Conservation (phyloP, 2,888 invertebrate species). For the Dioctria rufipes region DNA sequence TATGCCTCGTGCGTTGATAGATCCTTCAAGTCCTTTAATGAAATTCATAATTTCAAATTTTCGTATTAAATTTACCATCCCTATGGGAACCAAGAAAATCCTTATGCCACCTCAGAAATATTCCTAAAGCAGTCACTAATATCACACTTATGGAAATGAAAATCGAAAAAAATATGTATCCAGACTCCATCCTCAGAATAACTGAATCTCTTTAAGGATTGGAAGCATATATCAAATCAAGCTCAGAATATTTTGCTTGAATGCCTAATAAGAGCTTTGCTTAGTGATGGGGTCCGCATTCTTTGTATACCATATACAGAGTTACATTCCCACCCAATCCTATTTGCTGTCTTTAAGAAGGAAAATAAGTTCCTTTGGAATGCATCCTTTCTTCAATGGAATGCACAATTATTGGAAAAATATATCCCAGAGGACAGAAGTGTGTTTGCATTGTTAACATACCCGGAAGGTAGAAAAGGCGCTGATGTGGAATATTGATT, state of each 20-base stretch:
- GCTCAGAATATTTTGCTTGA: neutral
- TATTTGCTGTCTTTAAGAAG: too few species aligned
- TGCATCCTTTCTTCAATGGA: neutral
- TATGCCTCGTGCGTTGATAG: neutral
- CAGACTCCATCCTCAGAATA: neutral
- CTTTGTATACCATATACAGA: too few species aligned
- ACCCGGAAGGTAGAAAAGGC: too few species aligned
- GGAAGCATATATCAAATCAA: neutral
- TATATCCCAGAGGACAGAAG: too few species aligned
- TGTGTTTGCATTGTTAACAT: too few species aligned
- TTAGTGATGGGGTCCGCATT: neutral
- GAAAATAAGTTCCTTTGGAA: neutral
- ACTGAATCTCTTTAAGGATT: neutral
- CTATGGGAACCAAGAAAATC: neutral
- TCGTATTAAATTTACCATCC: neutral
- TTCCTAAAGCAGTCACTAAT: neutral
- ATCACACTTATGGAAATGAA: neutral
- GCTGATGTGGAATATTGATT: too few species aligned
- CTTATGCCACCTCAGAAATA: neutral
- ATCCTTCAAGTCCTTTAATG: conserved; percentile 1
- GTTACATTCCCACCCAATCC: too few species aligned
- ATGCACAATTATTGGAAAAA: too few species aligned
- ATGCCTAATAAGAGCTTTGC: conserved; percentile 24
- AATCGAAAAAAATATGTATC: neutral
- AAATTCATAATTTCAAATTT: conserved; percentile 20